Evolutionary conservation across 1,140 invertebrate genomes (phyloP), one percentile per base, ranked within the genome.

Genomic region (Drosophila arizonae): DNA sequence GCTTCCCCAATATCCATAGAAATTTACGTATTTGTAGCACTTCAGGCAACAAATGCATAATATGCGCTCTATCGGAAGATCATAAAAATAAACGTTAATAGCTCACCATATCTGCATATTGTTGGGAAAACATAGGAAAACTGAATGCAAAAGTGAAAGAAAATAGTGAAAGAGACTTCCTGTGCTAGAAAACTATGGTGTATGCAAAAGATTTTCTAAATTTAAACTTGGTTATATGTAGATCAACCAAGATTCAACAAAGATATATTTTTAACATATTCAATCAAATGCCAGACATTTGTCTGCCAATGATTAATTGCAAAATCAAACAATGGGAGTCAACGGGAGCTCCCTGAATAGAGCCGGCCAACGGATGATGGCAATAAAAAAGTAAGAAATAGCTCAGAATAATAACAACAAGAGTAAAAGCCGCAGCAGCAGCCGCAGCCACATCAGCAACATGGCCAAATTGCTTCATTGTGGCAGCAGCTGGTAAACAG

Each of bases 381-480:
- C 48, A 36, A 61, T 55, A 58, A 54, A 54, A 21, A 41, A 51
- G 10, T 39, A 33, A 33, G 36, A 39, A 39, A 43, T 39, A 57
- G 62, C 13, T 28, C 52, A 65, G 68, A 56, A 72, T 68, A 55
- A 60, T 28, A 66, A 61, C 41, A 60, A 60, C 13, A 50, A 46
- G 28, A 41, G 48, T 60, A 60, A 39, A 60, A 39, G 63, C 39
- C 36, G 11, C 36, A 58, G 30, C 26, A 6, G 21, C 54, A 30
- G 36, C 4, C 4, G 30, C 17, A n/a, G 43, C 60, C 43, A 9
- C 52, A 41, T 3, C 26, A 65, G 17, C 67, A 70, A 56, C 58
- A 52, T 65, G 68, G 52, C 39, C 66, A 73, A 74, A 74, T 74
- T 74, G 72, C 72, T 70, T 63, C 66, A 74, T 74, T 74, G 72